Conservation (phyloP, 2,888 invertebrate species). For the Busseola fusca region DNA sequence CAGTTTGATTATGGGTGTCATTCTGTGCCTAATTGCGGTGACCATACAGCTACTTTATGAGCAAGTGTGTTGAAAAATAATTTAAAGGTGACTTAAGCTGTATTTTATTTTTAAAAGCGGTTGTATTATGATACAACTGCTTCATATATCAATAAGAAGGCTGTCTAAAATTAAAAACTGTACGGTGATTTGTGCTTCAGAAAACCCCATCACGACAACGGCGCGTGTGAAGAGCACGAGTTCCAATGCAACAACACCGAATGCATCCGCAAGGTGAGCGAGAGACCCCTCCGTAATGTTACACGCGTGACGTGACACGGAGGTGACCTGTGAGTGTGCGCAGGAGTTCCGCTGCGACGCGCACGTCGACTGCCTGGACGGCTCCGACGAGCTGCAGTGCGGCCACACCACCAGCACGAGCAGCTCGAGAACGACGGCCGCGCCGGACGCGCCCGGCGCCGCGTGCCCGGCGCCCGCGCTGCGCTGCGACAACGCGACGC, state of each 20-base stretch:
- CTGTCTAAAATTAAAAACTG: background rate
- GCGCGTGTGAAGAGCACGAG: constrained; percentile 89
- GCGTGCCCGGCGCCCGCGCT: constrained; percentile 89
- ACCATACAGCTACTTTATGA: no score
- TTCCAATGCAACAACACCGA: constrained; percentile 90
- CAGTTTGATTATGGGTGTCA: no score
- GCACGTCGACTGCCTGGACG: constrained; percentile 92
- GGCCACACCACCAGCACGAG: constrained; percentile 37
- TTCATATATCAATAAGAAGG: background rate
- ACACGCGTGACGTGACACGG: no score
- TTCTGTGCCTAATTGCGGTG: no score
- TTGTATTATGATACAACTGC: background rate
- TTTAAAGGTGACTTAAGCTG: background rate
- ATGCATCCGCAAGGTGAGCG: constrained; percentile 89
- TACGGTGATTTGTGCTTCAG: constrained; percentile 48
- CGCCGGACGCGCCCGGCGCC: constrained; percentile 19
- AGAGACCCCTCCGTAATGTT: no score
- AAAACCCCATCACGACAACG: constrained; percentile 58
- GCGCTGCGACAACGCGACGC: constrained; percentile 91
- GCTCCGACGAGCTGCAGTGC: constrained; percentile 92
- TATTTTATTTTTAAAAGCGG: background rate
- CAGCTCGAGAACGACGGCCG: constrained; percentile 22
- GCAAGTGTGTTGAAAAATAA: no score
- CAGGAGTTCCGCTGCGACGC: constrained; percentile 91
- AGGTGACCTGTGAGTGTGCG: background rate